Percentiles rank a stretch among this genome's conserved stretches.
These are phyloP conservation scores for Drosophila borealis DNA, from an alignment of 2,888 invertebrate species.

Conservation along the genomic window DNA sequence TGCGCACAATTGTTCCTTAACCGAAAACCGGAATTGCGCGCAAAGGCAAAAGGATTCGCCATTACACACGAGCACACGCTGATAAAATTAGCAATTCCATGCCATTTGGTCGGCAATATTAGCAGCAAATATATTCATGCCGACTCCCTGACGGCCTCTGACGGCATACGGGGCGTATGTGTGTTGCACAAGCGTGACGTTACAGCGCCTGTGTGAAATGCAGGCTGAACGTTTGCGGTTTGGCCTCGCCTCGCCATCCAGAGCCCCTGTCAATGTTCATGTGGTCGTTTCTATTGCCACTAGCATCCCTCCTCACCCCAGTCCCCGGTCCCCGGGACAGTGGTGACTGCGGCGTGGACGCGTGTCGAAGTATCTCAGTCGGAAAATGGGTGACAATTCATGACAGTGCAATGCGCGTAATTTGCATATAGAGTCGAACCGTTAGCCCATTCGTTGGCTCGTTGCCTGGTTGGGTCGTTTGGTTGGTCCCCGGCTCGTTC, in stretches of 20 bases:
- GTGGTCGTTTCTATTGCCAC: constrained; percentile 30
- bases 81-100: constrained; percentile 81
- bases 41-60: constrained; percentile 35
- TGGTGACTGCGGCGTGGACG: constrained; percentile 37
- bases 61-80: constrained; percentile 47
- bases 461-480: constrained; percentile 1
- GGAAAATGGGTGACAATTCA: constrained; percentile 81
- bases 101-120: constrained; percentile 70
- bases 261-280: constrained; percentile 34
- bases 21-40: constrained; percentile 13
- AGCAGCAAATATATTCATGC: constrained; percentile 80
- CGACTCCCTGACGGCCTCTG: constrained; percentile 42
- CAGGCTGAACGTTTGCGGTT: constrained; percentile 56
- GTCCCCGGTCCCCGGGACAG: background rate
- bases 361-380: constrained; percentile 77
- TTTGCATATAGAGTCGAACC: constrained; percentile 73
- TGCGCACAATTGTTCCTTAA: constrained; percentile 25
- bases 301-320: background rate
- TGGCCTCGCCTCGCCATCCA: constrained; percentile 20
- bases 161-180: constrained; percentile 50
- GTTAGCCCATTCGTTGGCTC: constrained; percentile 24
- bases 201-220: constrained; percentile 36
- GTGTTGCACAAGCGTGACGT: constrained; percentile 25
- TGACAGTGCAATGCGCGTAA: constrained; percentile 76
- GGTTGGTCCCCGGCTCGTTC: constrained; percentile 13